Base-by-base conservation (phyloP, 2,797 vertebrate genomes). In the Tokudaia tokunoshimensis region DNA sequence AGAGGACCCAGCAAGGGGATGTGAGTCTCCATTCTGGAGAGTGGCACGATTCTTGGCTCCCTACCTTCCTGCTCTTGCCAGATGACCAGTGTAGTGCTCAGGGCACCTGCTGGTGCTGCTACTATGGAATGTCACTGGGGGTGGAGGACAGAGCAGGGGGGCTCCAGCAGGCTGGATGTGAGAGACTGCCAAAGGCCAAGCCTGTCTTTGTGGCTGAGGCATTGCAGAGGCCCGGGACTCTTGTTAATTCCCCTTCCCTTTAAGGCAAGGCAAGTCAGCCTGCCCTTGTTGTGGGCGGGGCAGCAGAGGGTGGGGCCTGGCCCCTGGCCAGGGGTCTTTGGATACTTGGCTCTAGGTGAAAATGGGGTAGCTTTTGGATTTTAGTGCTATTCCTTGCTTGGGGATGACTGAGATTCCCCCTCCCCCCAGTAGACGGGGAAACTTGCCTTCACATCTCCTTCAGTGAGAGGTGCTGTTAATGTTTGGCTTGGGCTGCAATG, bases 201-300 rank as follows among this genome's bases (percentile, higher is more conserved):
- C 78, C 76, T 47, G 90, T 52, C 34, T 96, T 37, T 72, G 70
- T 79, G 24, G 57, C 44, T 26, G 85, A 89, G 91, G 86, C 31
- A 37, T 29, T 76, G 82, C 52, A 74, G 90, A 83, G 17, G 0
- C 75, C 47, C 67, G 61, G 89, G 94, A 92, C 74, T 88, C 57
- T 57, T 81, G 74, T 92, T 70, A 22, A n/a, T 85, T 95, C 88
- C 17, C 92, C 81, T 86, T 95, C 82, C 93, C 95, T 97, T 95
- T 96, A 96, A 93, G 95, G 96, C 59, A 89, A 94, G 92, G 63
- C 90, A 29, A n/a, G 80, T 15, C 4, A 79, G 87, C 79, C 74
- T 85, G 82, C n/a, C 83, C 2, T 92, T 72, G 19, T 26, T 37
- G 87, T 47, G 55, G 79, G 70, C 47, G 34, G 89, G 90, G 37